These are phyloP conservation scores for Calyptomena viridis DNA, from an alignment of 2,113 vertebrate genomes.

Conservation along the genomic window DNA sequence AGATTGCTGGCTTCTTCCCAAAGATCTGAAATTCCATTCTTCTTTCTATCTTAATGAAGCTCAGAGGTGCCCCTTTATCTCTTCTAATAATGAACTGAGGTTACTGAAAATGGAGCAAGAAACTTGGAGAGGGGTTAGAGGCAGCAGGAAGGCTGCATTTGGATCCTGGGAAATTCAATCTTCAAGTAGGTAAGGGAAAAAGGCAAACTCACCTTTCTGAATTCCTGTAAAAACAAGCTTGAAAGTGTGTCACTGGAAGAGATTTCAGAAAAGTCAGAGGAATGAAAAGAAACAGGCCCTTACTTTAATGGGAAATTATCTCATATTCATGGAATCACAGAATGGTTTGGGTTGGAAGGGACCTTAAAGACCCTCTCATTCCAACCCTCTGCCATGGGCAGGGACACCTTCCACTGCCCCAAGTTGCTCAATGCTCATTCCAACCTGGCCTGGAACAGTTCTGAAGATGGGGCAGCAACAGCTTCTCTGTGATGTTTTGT, in stretches of 20 bases:
- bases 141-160: slow-evolving; percentile 73
- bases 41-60: slow-evolving; percentile 69
- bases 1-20: slow-evolving; percentile 64
- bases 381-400: neutral
- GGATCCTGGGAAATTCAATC: slow-evolving; percentile 70
- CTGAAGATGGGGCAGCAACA: neutral
- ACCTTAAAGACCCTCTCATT: fast-evolving
- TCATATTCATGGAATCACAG: neutral
- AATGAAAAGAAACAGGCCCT: neutral
- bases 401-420: neutral
- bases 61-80: slow-evolving; percentile 59
- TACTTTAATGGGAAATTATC: neutral
- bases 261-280: neutral
- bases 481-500: neutral
- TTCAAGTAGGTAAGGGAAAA: slow-evolving; percentile 70
- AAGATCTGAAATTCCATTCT: slow-evolving; percentile 66
- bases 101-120: slow-evolving; percentile 69
- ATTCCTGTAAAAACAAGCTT: neutral
- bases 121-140: slow-evolving; percentile 56
- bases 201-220: neutral
- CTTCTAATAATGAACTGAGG: slow-evolving; percentile 69
- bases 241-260: neutral
- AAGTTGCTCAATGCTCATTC: fast-evolving
- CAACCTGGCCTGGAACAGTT: fast-evolving
- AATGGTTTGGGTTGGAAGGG: neutral